These are phyloP conservation scores for Apotomis betuletana DNA, from an alignment of 2,888 invertebrate species.

Conservation along the genomic window DNA sequence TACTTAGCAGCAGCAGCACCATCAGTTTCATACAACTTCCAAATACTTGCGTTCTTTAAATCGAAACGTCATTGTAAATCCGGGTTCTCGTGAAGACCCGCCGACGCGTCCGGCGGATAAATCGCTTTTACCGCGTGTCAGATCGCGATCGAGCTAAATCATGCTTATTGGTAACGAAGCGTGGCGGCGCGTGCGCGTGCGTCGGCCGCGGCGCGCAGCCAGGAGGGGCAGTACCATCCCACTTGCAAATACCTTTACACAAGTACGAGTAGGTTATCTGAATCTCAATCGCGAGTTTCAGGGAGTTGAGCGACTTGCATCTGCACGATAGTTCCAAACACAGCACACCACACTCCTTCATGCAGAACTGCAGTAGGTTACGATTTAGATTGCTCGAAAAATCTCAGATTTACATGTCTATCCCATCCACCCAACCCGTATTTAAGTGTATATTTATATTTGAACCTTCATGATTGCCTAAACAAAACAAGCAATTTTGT, in stretches of 20 bases:
- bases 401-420: too few species aligned
- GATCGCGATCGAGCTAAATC: conserved; percentile 69
- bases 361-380: too few species aligned
- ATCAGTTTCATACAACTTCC: neutral
- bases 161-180: conserved; percentile 75
- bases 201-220: conserved; percentile 7
- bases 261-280: neutral
- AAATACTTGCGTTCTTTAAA: conserved; percentile 26
- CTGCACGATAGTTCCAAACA: too few species aligned
- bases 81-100: conserved; percentile 27
- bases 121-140: conserved; percentile 53
- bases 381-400: too few species aligned
- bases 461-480: too few species aligned
- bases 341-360: too few species aligned
- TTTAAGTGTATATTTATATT: too few species aligned
- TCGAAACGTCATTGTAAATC: conserved; percentile 32
- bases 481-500: too few species aligned
- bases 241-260: conserved; percentile 9
- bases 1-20: neutral
- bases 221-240: neutral
- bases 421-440: too few species aligned
- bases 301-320: neutral
- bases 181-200: conserved; percentile 61
- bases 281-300: neutral
- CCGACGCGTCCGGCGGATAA: conserved; percentile 45